These are phyloP conservation scores for Recurvirostra avosetta DNA, from an alignment of 2,113 vertebrate species.

Conservation along the genomic window DNA sequence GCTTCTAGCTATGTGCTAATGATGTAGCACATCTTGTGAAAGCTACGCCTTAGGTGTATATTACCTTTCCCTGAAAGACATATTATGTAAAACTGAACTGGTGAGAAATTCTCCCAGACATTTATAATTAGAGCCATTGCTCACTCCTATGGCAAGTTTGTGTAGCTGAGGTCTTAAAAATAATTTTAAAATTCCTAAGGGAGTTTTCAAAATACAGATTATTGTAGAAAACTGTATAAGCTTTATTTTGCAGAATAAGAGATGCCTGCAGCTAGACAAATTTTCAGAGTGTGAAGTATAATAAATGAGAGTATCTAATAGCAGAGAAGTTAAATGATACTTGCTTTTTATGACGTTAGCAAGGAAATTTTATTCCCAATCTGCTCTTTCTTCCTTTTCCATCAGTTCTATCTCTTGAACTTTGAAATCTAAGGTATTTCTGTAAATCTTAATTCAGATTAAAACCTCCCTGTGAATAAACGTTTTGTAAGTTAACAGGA, in stretches of 20 bases:
- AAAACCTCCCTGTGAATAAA: neutral
- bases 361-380: neutral
- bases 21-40: neutral
- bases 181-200: neutral
- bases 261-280: neutral
- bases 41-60: neutral
- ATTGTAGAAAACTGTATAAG: neutral
- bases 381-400: neutral
- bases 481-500: neutral
- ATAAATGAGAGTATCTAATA: neutral
- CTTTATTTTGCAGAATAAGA: neutral
- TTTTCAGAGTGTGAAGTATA: neutral
- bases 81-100: neutral
- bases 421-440: neutral
- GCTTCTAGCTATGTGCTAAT: neutral
- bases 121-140: neutral
- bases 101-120: neutral
- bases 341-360: neutral
- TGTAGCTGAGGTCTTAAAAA: neutral
- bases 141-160: neutral
- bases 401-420: neutral
- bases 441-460: neutral
- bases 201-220: neutral
- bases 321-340: neutral
- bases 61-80: neutral